These are phyloP conservation scores for Acanthosepion lycidas DNA, from an alignment of 2,888 invertebrate species.

Conservation along the genomic window DNA sequence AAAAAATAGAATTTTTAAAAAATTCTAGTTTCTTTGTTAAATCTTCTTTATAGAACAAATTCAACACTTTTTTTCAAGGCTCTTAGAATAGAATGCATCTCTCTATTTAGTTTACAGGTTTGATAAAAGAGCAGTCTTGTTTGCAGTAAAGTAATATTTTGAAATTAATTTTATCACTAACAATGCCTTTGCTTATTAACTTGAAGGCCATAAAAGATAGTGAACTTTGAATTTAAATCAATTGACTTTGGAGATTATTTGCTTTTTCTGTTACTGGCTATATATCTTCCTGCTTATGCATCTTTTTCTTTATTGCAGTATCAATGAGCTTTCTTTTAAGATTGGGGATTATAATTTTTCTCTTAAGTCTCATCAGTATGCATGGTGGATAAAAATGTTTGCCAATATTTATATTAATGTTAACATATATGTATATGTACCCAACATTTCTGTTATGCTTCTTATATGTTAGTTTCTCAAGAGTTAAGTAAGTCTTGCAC, in stretches of 20 bases:
- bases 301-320: neutral
- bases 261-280: neutral
- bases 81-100: neutral
- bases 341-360: too few species aligned
- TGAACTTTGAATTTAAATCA: neutral
- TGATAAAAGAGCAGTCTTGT: neutral
- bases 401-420: too few species aligned
- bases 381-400: too few species aligned
- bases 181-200: neutral
- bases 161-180: neutral
- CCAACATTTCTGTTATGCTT: too few species aligned
- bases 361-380: too few species aligned
- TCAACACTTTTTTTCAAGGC: neutral
- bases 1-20: neutral
- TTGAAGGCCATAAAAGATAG: neutral
- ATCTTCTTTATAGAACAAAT: neutral
- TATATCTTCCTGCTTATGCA: neutral
- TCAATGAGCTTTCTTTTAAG: too few species aligned
- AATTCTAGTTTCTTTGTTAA: neutral
- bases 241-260: neutral
- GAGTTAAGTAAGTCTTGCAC: too few species aligned
- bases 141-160: neutral
- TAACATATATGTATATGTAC: too few species aligned
- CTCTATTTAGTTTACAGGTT: neutral
- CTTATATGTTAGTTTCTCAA: too few species aligned